Conservation (phyloP, 2,113 vertebrate species). For the Motacilla tschutschensis region DNA sequence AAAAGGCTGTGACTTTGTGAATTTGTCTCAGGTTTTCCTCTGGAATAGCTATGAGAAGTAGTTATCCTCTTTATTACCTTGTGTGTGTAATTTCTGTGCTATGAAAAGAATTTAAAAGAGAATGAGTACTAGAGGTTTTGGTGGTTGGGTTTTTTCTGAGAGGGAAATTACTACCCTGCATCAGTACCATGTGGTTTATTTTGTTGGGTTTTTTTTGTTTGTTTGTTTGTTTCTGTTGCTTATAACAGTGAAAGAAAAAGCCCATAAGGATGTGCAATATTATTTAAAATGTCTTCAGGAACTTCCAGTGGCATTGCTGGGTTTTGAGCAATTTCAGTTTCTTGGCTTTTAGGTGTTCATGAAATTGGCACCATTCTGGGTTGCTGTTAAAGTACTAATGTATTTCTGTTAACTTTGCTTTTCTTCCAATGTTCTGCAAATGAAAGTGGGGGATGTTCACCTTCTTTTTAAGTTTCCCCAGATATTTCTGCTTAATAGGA, state of each 20-base stretch:
- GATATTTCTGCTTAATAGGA: background rate
- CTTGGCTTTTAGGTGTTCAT: background rate
- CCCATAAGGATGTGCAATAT: background rate
- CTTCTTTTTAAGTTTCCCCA: background rate
- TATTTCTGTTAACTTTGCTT: background rate
- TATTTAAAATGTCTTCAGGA: background rate
- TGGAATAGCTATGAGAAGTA: background rate
- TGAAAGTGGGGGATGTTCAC: accelerated
- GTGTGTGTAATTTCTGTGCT: background rate
- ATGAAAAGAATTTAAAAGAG: background rate
- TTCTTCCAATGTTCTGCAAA: background rate
- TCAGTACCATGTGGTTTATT: too few species aligned
- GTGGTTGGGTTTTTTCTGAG: background rate
- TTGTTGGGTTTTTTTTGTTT: too few species aligned
- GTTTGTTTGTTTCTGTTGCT: background rate
- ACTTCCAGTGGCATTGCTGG: background rate
- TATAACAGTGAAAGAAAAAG: background rate
- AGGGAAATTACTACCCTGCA: background rate
- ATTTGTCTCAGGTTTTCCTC: background rate
- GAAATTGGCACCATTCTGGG: background rate
- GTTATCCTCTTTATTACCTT: background rate
- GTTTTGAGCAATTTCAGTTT: background rate
- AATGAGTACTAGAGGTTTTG: background rate
- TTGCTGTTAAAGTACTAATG: background rate
- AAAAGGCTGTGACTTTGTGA: background rate